phyloP scores from a whole-genome alignment of 2,797 vertebrate species.

The Masticophis lateralis region DNA sequence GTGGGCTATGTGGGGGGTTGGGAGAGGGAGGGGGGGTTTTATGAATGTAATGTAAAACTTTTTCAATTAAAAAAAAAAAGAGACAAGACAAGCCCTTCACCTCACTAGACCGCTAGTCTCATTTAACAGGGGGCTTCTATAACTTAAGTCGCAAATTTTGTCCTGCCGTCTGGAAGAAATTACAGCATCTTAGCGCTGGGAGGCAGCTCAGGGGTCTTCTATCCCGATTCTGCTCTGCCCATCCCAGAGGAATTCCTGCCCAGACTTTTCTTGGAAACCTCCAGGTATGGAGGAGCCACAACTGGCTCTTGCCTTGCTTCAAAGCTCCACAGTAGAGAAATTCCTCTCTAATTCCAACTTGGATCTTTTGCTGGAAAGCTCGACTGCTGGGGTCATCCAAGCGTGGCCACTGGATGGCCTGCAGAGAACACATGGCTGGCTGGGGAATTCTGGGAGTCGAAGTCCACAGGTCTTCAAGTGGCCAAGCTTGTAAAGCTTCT shows the following conservation, averaged over 20 bases:
- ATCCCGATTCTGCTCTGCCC: background rate
- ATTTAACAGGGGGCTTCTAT: background rate
- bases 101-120: background rate
- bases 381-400: no score
- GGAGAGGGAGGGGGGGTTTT: no score
- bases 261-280: no score
- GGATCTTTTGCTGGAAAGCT: background rate
- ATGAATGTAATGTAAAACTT: no score
- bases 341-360: background rate
- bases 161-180: background rate
- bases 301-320: background rate
- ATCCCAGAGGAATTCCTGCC: background rate
- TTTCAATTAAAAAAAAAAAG: no score
- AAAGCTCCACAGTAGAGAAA: background rate
- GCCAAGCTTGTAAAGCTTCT: no score
- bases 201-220: background rate
- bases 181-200: rapidly evolving
- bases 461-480: no score
- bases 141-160: background rate
- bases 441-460: no score
- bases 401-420: no score
- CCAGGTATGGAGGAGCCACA: background rate
- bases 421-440: no score
- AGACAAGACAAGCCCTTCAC: background rate
- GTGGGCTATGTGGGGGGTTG: no score